phyloP scores from a whole-genome alignment of 2,113 vertebrate genomes.

The Engraulis encrasicolus region DNA sequence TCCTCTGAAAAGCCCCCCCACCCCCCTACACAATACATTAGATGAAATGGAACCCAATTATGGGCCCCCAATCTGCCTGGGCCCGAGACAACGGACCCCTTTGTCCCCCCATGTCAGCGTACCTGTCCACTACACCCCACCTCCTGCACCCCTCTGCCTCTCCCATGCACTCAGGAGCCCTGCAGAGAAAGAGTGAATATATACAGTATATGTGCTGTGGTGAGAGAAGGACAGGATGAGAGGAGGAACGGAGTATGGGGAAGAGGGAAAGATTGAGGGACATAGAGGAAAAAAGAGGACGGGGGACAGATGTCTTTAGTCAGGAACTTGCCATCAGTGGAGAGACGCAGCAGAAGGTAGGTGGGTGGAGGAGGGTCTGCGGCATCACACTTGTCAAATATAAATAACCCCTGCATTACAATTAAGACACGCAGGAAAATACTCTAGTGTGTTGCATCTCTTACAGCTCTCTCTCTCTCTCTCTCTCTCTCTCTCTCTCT shows the following conservation, averaged over 20 bases:
- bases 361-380: neutral
- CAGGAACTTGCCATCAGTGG: conserved; percentile 3
- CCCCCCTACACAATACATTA: no score
- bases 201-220: neutral
- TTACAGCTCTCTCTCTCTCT: no score
- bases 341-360: conserved; percentile 19
- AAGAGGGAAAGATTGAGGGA: no score
- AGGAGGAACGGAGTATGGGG: neutral
- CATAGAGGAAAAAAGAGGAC: conserved; percentile 39
- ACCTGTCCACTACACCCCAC: neutral
- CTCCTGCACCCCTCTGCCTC: neutral
- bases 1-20: no score
- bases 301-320: conserved; percentile 52
- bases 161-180: neutral
- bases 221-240: neutral
- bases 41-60: no score
- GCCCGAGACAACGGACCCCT: no score
- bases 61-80: no score
- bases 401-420: conserved; percentile 51
- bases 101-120: no score
- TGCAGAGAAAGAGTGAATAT: neutral
- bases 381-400: conserved; percentile 48
- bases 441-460: neutral
- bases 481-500: no score
- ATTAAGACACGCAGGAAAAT: neutral